These are phyloP conservation scores for Vulpes ferrilata DNA, from an alignment of 2,113 vertebrate genomes.

Conservation along the genomic window DNA sequence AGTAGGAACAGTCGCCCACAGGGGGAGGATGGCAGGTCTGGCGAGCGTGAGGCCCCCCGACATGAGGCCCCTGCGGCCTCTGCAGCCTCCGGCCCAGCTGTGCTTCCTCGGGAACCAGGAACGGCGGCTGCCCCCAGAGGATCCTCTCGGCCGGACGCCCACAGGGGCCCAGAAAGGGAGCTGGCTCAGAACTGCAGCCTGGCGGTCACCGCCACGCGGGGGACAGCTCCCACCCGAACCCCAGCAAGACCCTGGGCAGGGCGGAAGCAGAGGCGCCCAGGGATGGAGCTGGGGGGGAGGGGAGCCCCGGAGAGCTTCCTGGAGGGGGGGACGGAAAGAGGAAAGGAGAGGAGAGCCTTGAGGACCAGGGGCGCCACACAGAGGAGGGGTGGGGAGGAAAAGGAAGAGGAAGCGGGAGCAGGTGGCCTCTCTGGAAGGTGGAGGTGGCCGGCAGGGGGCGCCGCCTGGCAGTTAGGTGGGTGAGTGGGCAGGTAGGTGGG, in stretches of 20 bases:
- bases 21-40: too few species aligned
- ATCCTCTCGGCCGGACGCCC: too few species aligned
- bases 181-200: not conserved
- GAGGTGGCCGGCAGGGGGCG: not conserved
- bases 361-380: not conserved
- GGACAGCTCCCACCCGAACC: not conserved
- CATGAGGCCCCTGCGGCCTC: too few species aligned
- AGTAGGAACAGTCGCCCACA: too few species aligned
- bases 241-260: not conserved
- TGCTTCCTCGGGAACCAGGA: not conserved
- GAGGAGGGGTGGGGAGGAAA: not conserved
- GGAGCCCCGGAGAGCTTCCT: not conserved
- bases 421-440: not conserved
- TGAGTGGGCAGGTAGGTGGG: not conserved
- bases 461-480: not conserved
- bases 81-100: not conserved
- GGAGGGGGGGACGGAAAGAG: constrained; percentile 58
- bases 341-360: not conserved
- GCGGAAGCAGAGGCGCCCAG: constrained; percentile 67
- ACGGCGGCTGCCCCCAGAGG: not conserved
- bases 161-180: not conserved
- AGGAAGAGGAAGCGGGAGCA: not conserved
- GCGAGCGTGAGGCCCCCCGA: too few species aligned
- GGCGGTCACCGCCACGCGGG: accelerated
- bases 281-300: not conserved